Base-by-base conservation (phyloP, 2,113 vertebrate genomes). In the Hirundichthys speculiger region DNA sequence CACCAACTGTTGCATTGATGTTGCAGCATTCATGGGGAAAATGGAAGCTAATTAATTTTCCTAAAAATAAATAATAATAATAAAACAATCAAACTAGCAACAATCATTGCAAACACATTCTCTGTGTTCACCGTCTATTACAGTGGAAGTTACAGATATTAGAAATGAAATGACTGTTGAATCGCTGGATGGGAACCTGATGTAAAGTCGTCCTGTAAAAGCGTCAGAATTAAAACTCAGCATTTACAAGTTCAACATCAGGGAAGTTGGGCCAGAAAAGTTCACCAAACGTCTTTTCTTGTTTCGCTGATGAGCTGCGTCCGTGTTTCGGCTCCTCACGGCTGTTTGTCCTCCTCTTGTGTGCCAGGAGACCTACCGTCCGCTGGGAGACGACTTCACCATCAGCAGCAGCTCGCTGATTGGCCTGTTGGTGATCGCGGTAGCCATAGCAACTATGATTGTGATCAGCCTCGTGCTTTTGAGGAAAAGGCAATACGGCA, bases 381-480 rank as follows among this genome's bases (percentile, higher is more conserved):
- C 95, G 2, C 86, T 98, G 50, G 94, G 87, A 3, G 96, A 95
- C 58, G 95, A 97, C 78, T 98, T 98, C 74, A 95, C 94, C 76
- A 95, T 98, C 53, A 94, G 95, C 67, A 97, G 95, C 92, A 96
- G 94, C 0, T 94, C 96, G 21, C 94, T 99, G 62, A 96, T 99
- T 42, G 96, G 96, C 30, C 83, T 99, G 84, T 83, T 99, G 90
- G 97, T 99, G 84, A 97, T 98, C 5, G 95, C 96, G 0, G 95
- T 99, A 80, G 98, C 98, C 82, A 93, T 99, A 81, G 96, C 97
- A 50, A 97, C 95, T 0, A 94, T 99, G 57, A 97, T 99, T 49
- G 96, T 99, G 76, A 95, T 99, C 92, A 98, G 98, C 81, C 90
- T 99, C 88, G 95, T 99, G 91, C 94, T 98, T 85, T 90, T 99